A percentile compares a stretch with the other conserved stretches of the same genome.
These are phyloP conservation scores for Eptesicus fuscus DNA, from an alignment of 2,113 vertebrate species.

Conservation along the genomic window DNA sequence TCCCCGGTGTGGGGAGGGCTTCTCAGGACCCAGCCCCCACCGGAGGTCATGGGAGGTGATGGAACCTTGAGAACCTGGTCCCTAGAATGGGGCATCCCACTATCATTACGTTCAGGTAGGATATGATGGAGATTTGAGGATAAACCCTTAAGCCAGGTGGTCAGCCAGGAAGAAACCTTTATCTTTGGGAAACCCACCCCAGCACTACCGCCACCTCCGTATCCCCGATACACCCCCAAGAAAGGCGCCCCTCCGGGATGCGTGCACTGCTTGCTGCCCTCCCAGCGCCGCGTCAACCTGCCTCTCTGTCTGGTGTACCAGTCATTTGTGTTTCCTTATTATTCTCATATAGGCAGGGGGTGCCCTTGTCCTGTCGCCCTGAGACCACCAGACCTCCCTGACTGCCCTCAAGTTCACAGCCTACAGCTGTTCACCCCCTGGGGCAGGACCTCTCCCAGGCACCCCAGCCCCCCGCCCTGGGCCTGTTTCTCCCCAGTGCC, in stretches of 20 bases:
- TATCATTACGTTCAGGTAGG: background rate
- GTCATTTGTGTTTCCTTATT: background rate
- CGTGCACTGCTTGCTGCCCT: rapidly evolving
- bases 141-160: background rate
- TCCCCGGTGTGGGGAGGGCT: background rate
- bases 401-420: background rate
- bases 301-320: background rate
- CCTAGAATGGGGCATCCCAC: background rate
- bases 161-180: background rate
- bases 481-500: background rate
- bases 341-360: background rate
- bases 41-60: background rate
- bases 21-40: background rate
- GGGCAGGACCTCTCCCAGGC: too few species aligned
- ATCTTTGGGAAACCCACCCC: background rate
- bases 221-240: too few species aligned
- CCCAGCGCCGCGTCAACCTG: background rate
- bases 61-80: background rate
- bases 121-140: background rate
- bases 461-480: background rate
- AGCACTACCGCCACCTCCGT: background rate
- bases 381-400: background rate
- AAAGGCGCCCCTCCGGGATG: background rate
- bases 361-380: background rate
- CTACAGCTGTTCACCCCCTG: rapidly evolving